Percentiles rank a stretch among this genome's conserved stretches.
Conservation (phyloP, 37 sponge, comb jelly and placozoan genomes). For the Mnemiopsis leidyi region DNA sequence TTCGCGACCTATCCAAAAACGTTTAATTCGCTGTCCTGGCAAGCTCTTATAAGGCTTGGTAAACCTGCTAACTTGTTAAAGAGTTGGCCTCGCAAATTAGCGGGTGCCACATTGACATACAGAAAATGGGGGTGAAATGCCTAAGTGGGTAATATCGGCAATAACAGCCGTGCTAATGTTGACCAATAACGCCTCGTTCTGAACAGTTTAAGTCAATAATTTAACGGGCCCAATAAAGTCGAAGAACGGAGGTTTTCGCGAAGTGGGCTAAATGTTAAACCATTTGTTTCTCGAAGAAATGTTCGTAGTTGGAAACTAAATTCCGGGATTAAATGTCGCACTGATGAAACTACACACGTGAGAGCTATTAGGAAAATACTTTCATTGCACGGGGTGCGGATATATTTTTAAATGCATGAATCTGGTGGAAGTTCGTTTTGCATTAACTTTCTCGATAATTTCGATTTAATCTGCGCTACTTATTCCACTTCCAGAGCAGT, state of each 20-base stretch:
- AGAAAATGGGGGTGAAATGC: neutral
- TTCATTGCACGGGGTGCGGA: neutral
- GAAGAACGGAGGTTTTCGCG: neutral
- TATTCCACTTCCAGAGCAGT: slow-evolving; percentile 38
- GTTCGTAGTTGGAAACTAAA: neutral
- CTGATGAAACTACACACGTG: neutral
- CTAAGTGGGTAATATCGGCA: neutral
- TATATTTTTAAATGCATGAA: neutral
- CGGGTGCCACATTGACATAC: neutral
- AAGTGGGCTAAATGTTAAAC: neutral
- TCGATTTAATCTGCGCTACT: slow-evolving; percentile 31
- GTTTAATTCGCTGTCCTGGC: neutral
- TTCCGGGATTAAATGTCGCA: neutral
- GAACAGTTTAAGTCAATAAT: neutral
- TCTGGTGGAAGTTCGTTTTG: neutral
- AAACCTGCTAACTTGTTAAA: neutral
- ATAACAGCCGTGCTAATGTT: neutral
- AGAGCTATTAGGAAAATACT: neutral
- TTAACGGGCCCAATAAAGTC: neutral
- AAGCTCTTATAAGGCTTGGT: neutral
- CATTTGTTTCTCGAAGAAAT: neutral
- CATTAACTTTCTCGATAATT: slow-evolving; percentile 63
- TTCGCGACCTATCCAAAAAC: neutral
- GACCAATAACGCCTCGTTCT: neutral
- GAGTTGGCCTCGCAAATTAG: neutral